Evolutionary conservation across 2,113 vertebrate genomes (phyloP).

Genomic region (Panthera uncia): DNA sequence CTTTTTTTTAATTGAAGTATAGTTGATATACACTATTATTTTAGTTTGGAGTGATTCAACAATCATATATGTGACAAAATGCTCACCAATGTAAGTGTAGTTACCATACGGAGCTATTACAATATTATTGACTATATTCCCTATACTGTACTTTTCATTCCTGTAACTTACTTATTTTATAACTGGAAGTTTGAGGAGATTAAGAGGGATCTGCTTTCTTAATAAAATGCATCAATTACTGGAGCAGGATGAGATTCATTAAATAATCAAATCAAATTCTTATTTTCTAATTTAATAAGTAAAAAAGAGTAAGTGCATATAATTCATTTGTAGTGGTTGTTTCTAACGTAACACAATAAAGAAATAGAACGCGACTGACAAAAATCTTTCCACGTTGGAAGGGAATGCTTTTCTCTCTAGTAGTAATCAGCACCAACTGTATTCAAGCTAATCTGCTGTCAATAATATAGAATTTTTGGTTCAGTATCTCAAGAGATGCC

Average conservation of each 20-base stretch:
- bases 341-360: background rate
- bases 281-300: slow-evolving; percentile 31
- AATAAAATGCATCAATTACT: background rate
- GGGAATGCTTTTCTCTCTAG: background rate
- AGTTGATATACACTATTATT: background rate
- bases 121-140: background rate
- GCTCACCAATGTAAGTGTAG: background rate
- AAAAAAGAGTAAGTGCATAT: background rate
- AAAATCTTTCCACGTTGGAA: background rate
- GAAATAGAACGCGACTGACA: slow-evolving; percentile 19
- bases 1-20: background rate
- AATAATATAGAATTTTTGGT: background rate
- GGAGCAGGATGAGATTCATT: background rate
- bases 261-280: background rate
- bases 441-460: background rate
- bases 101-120: background rate
- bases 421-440: background rate
- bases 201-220: background rate
- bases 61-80: background rate
- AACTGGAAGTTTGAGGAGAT: background rate
- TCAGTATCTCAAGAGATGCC: background rate
- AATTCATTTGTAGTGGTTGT: background rate
- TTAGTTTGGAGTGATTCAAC: background rate
- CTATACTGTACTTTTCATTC: background rate
- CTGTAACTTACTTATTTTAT: background rate